A percentile compares a stretch with the other conserved stretches of the same genome.
Conservation (phyloP, 2,113 vertebrate genomes). For the Nipponia nippon region DNA sequence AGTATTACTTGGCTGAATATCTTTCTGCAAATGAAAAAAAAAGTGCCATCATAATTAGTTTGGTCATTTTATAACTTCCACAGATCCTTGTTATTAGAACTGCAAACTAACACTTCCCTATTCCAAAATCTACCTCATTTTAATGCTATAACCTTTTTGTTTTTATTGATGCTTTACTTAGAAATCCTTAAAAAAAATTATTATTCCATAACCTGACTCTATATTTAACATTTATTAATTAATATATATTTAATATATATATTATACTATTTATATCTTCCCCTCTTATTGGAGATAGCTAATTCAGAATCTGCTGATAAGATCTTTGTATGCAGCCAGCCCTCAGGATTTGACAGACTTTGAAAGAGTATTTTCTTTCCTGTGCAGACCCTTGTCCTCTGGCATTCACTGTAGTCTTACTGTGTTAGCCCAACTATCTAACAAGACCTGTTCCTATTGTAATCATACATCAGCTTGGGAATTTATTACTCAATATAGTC, state of each 20-base stretch:
- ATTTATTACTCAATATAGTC: not conserved
- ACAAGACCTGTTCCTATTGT: not conserved
- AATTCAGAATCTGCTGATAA: not conserved
- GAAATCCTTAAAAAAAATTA: not conserved
- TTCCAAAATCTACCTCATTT: not conserved
- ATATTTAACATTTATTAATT: no score
- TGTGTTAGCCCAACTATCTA: not conserved
- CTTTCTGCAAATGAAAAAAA: not conserved
- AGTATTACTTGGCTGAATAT: not conserved
- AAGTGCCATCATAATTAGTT: not conserved
- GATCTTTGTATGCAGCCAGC: not conserved
- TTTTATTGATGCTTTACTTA: not conserved
- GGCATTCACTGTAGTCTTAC: not conserved
- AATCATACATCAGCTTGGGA: not conserved
- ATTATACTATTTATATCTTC: not conserved
- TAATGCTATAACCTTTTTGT: not conserved
- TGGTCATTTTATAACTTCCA: not conserved
- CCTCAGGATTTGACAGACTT: not conserved
- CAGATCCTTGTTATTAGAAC: not conserved
- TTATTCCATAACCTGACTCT: not conserved
- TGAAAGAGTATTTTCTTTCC: not conserved
- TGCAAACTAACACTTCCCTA: not conserved
- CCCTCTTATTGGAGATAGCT: not conserved
- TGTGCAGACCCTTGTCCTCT: not conserved
- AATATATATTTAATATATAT: not conserved